These are phyloP conservation scores for Ochotona princeps DNA, from an alignment of 2,113 vertebrate species.

Conservation along the genomic window DNA sequence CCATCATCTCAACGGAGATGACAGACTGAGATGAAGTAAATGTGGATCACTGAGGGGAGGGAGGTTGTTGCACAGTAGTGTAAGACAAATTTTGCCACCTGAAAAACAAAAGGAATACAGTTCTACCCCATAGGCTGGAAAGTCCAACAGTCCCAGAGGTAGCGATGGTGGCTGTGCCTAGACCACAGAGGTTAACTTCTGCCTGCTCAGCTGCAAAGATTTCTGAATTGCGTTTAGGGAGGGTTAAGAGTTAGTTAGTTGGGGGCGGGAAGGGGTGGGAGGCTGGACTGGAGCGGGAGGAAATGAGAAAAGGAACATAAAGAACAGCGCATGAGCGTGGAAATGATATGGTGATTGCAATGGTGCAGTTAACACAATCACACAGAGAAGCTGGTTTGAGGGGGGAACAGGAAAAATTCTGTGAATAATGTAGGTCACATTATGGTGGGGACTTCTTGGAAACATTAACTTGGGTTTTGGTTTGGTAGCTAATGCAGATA, in stretches of 20 bases:
- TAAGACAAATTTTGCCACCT: conserved; percentile 3
- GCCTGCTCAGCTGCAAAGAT: neutral
- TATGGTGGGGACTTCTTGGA: neutral
- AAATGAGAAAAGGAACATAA: conserved; percentile 3
- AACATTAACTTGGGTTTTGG: conserved; percentile 10
- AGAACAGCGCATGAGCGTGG: neutral
- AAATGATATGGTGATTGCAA: neutral
- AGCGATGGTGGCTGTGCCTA: neutral
- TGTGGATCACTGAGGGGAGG: neutral
- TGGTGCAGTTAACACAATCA: neutral
- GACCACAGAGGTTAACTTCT: neutral
- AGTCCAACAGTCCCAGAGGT: neutral
- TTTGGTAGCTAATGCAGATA: neutral
- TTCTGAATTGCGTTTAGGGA: conserved; percentile 22
- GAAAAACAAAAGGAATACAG: neutral
- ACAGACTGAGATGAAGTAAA: neutral
- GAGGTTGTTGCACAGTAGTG: neutral
- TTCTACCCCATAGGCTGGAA: neutral
- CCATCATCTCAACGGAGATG: conserved; percentile 4
- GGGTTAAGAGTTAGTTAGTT: neutral
- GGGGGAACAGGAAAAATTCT: neutral
- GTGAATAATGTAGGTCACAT: neutral
- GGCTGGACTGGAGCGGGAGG: neutral
- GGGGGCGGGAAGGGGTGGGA: neutral
- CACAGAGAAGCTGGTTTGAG: neutral